phyloP scores from a whole-genome alignment of 2,797 vertebrate genomes.

The Danio kyathit region DNA sequence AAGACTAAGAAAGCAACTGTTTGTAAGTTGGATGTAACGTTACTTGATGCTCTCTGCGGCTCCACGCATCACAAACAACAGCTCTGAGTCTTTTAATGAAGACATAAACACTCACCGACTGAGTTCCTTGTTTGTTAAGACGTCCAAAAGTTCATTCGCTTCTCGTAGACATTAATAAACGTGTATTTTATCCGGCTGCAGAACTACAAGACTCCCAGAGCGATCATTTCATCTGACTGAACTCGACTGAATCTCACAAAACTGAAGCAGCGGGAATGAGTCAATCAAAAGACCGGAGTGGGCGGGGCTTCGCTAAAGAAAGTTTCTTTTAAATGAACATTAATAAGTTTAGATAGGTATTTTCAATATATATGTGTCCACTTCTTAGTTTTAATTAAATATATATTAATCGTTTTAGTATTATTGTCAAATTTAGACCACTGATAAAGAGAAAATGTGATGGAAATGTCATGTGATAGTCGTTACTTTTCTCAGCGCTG shows the following conservation, averaged over 20 bases:
- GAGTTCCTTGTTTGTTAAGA: neutral
- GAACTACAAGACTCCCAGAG: neutral
- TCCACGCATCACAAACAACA: neutral
- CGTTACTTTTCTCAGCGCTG: constrained; percentile 3
- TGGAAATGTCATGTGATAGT: rapidly evolving
- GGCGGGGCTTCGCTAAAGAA: constrained; percentile 14
- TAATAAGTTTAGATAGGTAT: neutral
- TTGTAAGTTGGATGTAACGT: neutral
- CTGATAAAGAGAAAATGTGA: neutral
- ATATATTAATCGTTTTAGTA: neutral
- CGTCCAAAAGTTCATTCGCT: neutral
- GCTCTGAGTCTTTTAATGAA: neutral
- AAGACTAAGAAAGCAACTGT: neutral
- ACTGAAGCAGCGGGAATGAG: neutral
- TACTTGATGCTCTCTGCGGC: neutral
- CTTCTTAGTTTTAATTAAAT: neutral
- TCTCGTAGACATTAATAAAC: neutral
- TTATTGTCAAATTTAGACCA: neutral
- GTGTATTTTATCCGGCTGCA: neutral
- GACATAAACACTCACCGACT: constrained; percentile 2
- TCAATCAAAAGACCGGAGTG: neutral
- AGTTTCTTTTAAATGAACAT: neutral
- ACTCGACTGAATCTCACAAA: neutral
- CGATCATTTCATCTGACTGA: neutral
- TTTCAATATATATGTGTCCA: neutral